These are phyloP conservation scores for Sus cebifrons DNA, from an alignment of 2,797 vertebrate genomes.

Conservation along the genomic window DNA sequence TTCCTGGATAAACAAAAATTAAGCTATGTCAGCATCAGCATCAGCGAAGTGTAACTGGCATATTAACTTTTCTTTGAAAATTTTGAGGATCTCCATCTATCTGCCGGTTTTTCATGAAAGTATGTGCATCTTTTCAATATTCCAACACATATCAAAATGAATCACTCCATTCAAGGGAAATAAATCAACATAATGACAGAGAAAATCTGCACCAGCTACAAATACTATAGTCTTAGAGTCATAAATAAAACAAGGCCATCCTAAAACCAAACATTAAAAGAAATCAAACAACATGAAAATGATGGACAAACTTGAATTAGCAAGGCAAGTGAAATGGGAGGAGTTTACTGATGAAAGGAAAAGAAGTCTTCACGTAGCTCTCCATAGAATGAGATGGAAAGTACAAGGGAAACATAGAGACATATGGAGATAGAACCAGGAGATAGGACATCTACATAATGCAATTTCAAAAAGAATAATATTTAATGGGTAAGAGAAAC, in stretches of 20 bases:
- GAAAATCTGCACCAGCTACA: not conserved
- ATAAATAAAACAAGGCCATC: not conserved
- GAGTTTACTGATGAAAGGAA: not conserved
- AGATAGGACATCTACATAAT: not conserved
- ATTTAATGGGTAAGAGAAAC: not conserved
- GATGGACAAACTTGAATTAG: not conserved
- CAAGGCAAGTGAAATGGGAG: not conserved
- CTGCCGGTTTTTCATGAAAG: not conserved
- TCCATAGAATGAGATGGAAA: not conserved
- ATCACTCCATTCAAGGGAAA: not conserved
- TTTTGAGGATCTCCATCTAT: not conserved
- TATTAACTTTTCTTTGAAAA: constrained; percentile 42
- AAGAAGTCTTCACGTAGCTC: not conserved
- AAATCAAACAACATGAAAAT: constrained; percentile 24
- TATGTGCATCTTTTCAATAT: not conserved
- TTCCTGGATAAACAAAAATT: not conserved
- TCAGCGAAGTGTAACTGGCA: not conserved
- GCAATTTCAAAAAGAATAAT: not conserved
- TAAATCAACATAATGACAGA: not conserved
- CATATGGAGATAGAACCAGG: not conserved
- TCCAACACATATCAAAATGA: not conserved
- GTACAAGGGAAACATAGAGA: not conserved
- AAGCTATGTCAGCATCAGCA: not conserved
- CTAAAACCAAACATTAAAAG: not conserved
- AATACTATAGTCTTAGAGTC: not conserved